Evolutionary conservation across 2,113 vertebrate genomes (phyloP), one percentile per base, ranked within the genome.

Genomic region (Phrynocephalus versicolor): DNA sequence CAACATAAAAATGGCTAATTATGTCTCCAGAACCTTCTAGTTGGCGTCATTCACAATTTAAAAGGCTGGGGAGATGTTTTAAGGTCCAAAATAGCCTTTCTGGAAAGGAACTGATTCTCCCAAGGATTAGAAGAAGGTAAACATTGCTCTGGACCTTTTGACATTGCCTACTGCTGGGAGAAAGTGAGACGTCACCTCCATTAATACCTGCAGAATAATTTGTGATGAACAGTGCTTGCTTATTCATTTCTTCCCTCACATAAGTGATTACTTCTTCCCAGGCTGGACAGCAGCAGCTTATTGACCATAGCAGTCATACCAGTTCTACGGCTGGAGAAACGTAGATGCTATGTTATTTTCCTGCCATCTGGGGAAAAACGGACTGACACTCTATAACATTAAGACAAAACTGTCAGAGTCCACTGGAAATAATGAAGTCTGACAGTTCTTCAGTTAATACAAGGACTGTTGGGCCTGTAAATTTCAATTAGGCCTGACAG

Each of bases 401-500:
- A 60, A 91, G 90, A 92, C 79, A 88, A 77, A 82, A 51, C 88
- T 81, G 69, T 93, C 93, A 90, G 88, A 87, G 35, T 45, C 65
- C 41, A 45, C 74, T 91, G 88, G 91, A 93, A 88, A 87, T 95
- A 96, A 94, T 1, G 18, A 90, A 88, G 80, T 21, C 88, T 92
- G 92, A 85, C 82, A 91, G 84, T 88, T 95, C 85, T 81, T 88
- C 87, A 73, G 83, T 89, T 94, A 93, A 92, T 94, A 90, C 82
- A 89, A 88, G 70, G 81, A 88, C 78, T 79, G 88, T 85, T 89
- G 78, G 88, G 79, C 83, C 85, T 92, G 86, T 91, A 91, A 86
- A 94, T 91, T 89, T 92, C 89, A 89, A 87, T 85, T 90, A 92
- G 80, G 57, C 71, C 83, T 92, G 88, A 93, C 89, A 73, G 85